These are phyloP conservation scores for Natrix natrix DNA, from an alignment of 2,797 vertebrate species.

Conservation along the genomic window DNA sequence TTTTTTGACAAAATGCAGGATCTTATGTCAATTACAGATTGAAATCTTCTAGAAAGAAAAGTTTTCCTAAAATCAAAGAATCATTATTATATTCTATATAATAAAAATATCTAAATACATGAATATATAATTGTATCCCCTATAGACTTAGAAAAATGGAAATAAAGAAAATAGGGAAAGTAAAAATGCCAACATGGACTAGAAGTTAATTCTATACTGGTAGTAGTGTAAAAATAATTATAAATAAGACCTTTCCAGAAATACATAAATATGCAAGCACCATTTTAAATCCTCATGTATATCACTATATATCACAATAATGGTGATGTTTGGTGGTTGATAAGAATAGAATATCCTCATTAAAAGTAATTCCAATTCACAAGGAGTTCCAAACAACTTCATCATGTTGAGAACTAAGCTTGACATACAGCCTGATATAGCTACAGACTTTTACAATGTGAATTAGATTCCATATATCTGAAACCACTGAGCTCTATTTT, in stretches of 20 bases:
- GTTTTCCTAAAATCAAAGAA: not conserved
- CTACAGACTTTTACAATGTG: not conserved
- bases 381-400: not conserved
- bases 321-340: not conserved
- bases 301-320: not conserved
- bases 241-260: not conserved
- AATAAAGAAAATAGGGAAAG: not conserved
- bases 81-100: not conserved
- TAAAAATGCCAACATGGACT: not conserved
- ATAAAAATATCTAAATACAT: not conserved
- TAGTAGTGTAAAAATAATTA: not conserved
- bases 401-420: not conserved
- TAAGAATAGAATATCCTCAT: not conserved
- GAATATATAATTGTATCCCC: not conserved
- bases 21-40: not conserved
- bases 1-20: not conserved
- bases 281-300: not conserved
- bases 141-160: not conserved
- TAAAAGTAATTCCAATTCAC: not conserved
- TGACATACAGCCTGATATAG: not conserved
- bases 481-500: not conserved
- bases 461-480: constrained; percentile 35
- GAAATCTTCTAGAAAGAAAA: not conserved
- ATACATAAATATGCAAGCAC: not conserved
- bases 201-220: not conserved